Conservation (phyloP, 1,140 invertebrate genomes). For the Rhizoglyphus robini region DNA sequence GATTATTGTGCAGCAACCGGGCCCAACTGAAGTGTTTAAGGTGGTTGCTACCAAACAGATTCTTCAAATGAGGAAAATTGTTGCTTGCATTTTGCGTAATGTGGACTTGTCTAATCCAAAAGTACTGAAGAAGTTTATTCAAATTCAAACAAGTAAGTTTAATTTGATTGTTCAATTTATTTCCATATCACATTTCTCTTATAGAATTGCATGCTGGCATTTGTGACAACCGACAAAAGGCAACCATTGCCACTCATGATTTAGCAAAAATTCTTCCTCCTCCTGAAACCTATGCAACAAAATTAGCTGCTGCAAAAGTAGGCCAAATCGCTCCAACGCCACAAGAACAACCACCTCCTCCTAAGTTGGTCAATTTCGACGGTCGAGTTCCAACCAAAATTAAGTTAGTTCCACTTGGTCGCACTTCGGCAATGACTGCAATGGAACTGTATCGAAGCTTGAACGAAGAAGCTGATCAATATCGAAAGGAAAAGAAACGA, state of each 20-base stretch:
- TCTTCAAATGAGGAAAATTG: constrained; percentile 37
- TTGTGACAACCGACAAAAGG: constrained; percentile 57
- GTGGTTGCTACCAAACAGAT: constrained; percentile 9
- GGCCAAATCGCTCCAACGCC: constrained; percentile 45
- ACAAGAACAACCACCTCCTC: constrained; percentile 33
- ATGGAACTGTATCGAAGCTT: constrained; percentile 50
- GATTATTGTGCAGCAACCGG: neutral
- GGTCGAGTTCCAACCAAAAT: constrained; percentile 24
- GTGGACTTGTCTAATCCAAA: constrained; percentile 44
- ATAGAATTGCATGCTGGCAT: constrained; percentile 60
- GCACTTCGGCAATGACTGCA: constrained; percentile 45
- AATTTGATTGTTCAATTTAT: neutral
- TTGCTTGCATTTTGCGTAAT: constrained; percentile 53
- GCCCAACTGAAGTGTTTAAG: constrained; percentile 11
- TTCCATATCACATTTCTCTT: constrained; percentile 26
- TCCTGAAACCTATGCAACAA: constrained; percentile 31
- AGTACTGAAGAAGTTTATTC: constrained; percentile 59
- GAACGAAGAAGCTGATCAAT: constrained; percentile 50
- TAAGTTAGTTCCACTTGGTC: constrained; percentile 48
- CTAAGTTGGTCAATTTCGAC: constrained; percentile 17
- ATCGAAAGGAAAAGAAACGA: constrained; percentile 57
- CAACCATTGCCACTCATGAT: constrained; percentile 70
- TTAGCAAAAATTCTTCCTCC: constrained; percentile 47
- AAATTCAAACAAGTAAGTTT: constrained; percentile 42
- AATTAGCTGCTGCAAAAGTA: neutral